phyloP scores from a whole-genome alignment of 2,888 invertebrate species.

The Hartigia nigra region DNA sequence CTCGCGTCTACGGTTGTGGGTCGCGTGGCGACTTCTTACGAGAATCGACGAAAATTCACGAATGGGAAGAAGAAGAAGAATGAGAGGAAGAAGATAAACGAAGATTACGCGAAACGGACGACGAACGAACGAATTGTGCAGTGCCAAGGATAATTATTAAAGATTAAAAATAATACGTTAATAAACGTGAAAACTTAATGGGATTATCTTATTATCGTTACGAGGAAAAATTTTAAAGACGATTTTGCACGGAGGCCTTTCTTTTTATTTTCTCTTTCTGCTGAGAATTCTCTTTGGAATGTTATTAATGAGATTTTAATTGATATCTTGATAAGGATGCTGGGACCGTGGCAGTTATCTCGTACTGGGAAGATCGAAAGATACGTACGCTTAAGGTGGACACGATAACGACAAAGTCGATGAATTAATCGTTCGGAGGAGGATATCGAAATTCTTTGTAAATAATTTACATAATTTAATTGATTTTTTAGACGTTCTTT shows the following conservation, averaged over 20 bases:
- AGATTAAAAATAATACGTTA: neutral
- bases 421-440: neutral
- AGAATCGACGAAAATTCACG: constrained; percentile 25
- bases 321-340: constrained; percentile 8
- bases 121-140: neutral
- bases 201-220: too few species aligned
- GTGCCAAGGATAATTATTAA: neutral
- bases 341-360: neutral
- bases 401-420: neutral
- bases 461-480: too few species aligned
- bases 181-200: neutral
- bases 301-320: constrained; percentile 8
- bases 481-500: too few species aligned
- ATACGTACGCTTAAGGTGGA: neutral
- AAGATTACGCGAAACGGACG: neutral
- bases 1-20: constrained; percentile 55
- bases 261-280: neutral
- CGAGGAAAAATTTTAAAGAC: too few species aligned
- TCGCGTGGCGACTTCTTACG: constrained; percentile 24
- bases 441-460: neutral
- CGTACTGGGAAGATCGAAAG: neutral
- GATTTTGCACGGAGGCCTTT: neutral
- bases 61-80: constrained; percentile 20
- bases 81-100: constrained; percentile 19
- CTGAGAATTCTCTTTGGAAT: neutral